Base-by-base conservation (phyloP, 2,888 invertebrate genomes). In the Spicauda simplicius region DNA sequence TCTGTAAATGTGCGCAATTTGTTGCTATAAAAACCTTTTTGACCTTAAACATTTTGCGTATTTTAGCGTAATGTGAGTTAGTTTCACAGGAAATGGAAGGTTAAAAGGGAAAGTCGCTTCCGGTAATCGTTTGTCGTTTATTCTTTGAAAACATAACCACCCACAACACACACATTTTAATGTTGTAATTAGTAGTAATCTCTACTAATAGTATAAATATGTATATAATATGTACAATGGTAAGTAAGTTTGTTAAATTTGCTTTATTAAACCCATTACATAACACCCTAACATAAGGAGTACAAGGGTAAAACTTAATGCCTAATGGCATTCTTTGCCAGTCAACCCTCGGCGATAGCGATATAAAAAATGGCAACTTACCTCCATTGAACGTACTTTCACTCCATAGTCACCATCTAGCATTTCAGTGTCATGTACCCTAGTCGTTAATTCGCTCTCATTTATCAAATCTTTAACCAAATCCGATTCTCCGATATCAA, bases 371-470 rank as follows among this genome's bases (percentile, higher is more conserved):
- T 45, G 2, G 10, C 50, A 10, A 1, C 18, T 57, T 60, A 65
- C 65, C 65, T 65, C 65, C 59, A 65, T 59, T 45, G 65, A 59
- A 6, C 61, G 48, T 4, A 4, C 56, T 25, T 61, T 61, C 25
- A 67, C 61, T n/a, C 55, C 59, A 55, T 25, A 65, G 0, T 33
- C n/a, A 54, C 70, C 73, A 18, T 71, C 70, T 53, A 88, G 69
- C 33, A 88, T 77, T 75, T 87, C 87, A 1, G 87, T 85, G 33
- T 90, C 84, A 6, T 78, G 78, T 1, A 50, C 33, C 20, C 25
- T 83, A 0, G 81, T 82, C 7, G 81, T 82, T 19, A 86, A 67
- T 48, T 86, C 82, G 41, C 80, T 82, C 59, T 84, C 85, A 71
- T 84, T 80, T 6, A 86, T 76, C 19, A 81, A 70, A 80, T 89